A percentile compares a stretch with the other conserved stretches of the same genome.
Evolutionary conservation across 2,113 vertebrate genomes (phyloP).

Genomic region (Zingel zingel): DNA sequence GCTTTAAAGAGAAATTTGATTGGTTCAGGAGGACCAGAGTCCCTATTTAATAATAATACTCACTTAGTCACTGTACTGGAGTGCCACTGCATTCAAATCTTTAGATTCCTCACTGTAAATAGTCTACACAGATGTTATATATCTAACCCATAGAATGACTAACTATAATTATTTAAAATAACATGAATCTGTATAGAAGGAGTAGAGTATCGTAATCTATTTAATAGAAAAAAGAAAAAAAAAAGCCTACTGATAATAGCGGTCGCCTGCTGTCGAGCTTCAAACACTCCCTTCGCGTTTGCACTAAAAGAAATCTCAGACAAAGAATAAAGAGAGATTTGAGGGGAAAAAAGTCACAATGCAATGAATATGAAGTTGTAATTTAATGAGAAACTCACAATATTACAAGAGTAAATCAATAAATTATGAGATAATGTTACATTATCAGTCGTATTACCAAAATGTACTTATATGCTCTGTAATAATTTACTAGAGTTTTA

Average conservation of each 20-base stretch:
- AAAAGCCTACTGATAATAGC: conserved; percentile 10
- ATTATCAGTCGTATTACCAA: background rate
- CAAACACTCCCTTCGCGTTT: conserved; percentile 15
- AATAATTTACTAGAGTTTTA: background rate
- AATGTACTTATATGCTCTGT: background rate
- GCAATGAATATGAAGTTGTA: background rate
- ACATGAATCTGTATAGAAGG: conserved; percentile 25
- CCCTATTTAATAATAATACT: background rate
- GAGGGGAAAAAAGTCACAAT: background rate
- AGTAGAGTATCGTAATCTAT: background rate
- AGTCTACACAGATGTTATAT: background rate
- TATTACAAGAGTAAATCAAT: background rate
- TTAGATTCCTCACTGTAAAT: conserved; percentile 41
- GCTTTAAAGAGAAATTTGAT: conserved; percentile 5
- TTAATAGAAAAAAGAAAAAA: background rate
- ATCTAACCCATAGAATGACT: conserved; percentile 21
- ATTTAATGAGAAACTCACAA: background rate
- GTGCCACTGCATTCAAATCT: background rate
- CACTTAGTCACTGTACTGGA: background rate
- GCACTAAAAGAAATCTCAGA: background rate
- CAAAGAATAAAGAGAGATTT: background rate
- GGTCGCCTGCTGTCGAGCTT: background rate
- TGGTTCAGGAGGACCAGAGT: background rate
- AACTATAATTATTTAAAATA: conserved; percentile 19
- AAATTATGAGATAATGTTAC: background rate